These are phyloP conservation scores for Lepidurus arcticus DNA, from an alignment of 1,140 invertebrate species.

Conservation along the genomic window DNA sequence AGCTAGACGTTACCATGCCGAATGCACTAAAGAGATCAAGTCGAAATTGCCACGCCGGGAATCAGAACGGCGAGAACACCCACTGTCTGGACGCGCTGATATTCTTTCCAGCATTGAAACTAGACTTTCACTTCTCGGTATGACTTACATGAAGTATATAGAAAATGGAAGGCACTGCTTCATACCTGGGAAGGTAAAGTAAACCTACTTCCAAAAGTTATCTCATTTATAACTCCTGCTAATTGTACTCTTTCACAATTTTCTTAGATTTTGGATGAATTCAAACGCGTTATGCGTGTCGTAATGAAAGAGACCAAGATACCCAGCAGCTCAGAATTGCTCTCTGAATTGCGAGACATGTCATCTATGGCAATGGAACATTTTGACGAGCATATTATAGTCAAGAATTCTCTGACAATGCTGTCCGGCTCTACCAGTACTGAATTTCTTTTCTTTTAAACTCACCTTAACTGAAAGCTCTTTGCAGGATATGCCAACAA, in stretches of 20 bases:
- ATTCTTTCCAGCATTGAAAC: constrained; percentile 76
- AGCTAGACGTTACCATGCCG: constrained; percentile 68
- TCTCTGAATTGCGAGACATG: constrained; percentile 82
- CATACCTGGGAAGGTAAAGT: constrained; percentile 77
- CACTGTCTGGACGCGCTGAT: constrained; percentile 75
- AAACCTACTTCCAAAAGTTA: not conserved
- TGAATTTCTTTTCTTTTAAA: not conserved
- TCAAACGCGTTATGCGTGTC: constrained; percentile 63
- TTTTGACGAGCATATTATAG: constrained; percentile 82
- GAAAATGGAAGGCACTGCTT: constrained; percentile 79
- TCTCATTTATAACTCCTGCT: not conserved
- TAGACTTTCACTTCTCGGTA: constrained; percentile 78
- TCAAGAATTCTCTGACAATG: not conserved
- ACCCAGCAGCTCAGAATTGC: constrained; percentile 67
- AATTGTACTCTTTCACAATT: not conserved
- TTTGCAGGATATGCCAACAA: not conserved
- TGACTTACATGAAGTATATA: constrained; percentile 86
- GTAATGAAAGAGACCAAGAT: constrained; percentile 61
- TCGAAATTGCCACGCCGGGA: constrained; percentile 75
- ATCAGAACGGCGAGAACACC: constrained; percentile 78
- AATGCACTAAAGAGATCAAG: constrained; percentile 70
- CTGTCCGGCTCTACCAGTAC: constrained; percentile 1
- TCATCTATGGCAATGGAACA: constrained; percentile 95
- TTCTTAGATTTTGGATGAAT: constrained; percentile 79
- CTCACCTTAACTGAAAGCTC: not conserved